A percentile compares a stretch with the other conserved stretches of the same genome.
phyloP scores from a whole-genome alignment of 1,140 invertebrate species.

The Atta cephalotes region DNA sequence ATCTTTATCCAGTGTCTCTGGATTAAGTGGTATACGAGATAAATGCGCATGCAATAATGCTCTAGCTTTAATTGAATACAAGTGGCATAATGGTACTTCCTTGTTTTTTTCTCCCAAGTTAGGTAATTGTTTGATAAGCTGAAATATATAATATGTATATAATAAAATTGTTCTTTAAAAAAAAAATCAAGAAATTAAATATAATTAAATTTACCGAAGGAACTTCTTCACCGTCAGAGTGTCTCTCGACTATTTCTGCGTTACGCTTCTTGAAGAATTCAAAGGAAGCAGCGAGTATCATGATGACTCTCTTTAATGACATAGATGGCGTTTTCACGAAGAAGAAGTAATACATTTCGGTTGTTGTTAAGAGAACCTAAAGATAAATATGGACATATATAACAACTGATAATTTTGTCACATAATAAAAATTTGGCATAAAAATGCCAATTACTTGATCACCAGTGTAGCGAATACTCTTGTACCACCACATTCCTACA shows the following conservation, averaged over 20 bases:
- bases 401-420: conserved; percentile 11
- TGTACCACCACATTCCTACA: conserved; percentile 99
- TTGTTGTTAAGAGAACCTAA: conserved; percentile 97
- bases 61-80: conserved; percentile 99
- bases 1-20: conserved; percentile 94
- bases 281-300: conserved; percentile 97
- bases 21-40: conserved; percentile 92
- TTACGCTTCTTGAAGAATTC: conserved; percentile 99
- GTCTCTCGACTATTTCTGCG: conserved; percentile 96
- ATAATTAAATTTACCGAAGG: conserved; percentile 90
- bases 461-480: conserved; percentile 98
- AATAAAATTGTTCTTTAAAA: conserved; percentile 18
- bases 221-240: conserved; percentile 98
- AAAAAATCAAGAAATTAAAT: not conserved
- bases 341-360: conserved; percentile 98
- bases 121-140: conserved; percentile 96
- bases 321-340: conserved; percentile 98
- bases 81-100: conserved; percentile 95
- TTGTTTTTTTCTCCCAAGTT: conserved; percentile 97
- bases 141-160: conserved; percentile 77
- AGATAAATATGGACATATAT: conserved; percentile 62
- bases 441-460: conserved; percentile 90
- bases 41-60: conserved; percentile 98
- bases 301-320: conserved; percentile 97
- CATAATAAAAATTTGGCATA: not conserved